Conservation (phyloP, 2,113 vertebrate species). For the Dicerorhinus sumatrensis region DNA sequence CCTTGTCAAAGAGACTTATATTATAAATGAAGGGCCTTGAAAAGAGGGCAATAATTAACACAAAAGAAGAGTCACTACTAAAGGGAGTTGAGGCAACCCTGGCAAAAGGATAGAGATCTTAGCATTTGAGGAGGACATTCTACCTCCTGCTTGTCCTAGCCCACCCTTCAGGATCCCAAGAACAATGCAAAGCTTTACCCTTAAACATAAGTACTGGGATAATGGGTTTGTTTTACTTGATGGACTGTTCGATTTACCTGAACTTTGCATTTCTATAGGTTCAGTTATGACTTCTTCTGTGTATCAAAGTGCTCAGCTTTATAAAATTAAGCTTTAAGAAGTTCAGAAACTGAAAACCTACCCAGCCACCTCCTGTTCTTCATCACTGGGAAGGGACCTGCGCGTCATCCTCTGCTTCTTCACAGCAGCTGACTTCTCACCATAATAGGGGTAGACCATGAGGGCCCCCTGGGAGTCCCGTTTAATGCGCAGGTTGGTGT, state of each 20-base stretch:
- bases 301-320: neutral
- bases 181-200: neutral
- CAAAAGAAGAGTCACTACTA: neutral
- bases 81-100: neutral
- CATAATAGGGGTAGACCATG: slow-evolving; percentile 94
- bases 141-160: neutral
- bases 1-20: neutral
- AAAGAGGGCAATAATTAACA: neutral
- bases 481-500: slow-evolving; percentile 93
- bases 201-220: neutral
- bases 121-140: neutral
- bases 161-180: neutral
- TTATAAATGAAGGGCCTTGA: neutral
- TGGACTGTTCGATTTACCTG: neutral
- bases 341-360: slow-evolving; percentile 80
- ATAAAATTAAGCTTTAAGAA: neutral
- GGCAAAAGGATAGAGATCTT: neutral
- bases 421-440: slow-evolving; percentile 71
- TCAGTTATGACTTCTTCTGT: neutral
- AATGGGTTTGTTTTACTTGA: neutral
- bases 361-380: slow-evolving; percentile 93
- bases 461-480: slow-evolving; percentile 87
- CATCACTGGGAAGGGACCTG: slow-evolving; percentile 88
- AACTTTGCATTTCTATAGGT: neutral
- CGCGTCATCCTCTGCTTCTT: slow-evolving; percentile 70